Base-by-base conservation (phyloP, 2,797 vertebrate genomes). In the Pipistrellus pygmaeus region DNA sequence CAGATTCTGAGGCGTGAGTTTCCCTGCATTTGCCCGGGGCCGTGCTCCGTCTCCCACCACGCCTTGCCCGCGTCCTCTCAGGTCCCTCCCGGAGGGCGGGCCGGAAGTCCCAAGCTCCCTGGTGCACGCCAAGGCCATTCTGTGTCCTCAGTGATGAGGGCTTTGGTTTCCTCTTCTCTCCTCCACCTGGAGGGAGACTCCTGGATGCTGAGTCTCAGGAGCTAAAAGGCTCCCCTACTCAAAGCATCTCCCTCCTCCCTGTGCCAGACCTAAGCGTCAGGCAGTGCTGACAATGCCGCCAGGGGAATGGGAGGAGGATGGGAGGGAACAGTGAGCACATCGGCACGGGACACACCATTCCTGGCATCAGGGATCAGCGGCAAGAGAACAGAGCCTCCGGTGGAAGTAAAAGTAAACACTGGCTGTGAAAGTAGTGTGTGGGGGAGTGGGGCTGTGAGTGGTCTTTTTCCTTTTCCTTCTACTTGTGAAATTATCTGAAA, bases 401-500 rank as follows among this genome's bases (percentile, higher is more conserved):
- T 1, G 41, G 48, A 68, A 66, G 17, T 5, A 18, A 55, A 51
- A 69, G 35, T 17, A 51, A 35, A 11, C 10, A 23, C n/a, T 75
- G 44, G 5, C 0, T 6, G 5, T 7, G 27, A 38, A 91, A 84
- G 25, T 0, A 55, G 48, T 1, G 18, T 23, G 17, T 8, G 12
- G 15, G 27, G 21, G 27, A 0, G 1, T 14, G 1, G 25, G 6
- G 13, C 23, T 6, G 4, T 7, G 20, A 35, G 27, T 3, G 53
- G 21, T 9, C 20, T 14, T 68, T 44, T 68, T 3, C 17, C 27
- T 76, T 62, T 7, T 25, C 80, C 14, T 76, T 27, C 6, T 14
- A 57, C 46, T 60, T 85, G 20, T 66, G 32, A 73, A 75, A n/a
- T 75, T 13, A 64, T 48, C 85, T 48, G 35, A 80, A 93, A 84